A percentile compares a stretch with the other conserved stretches of the same genome.
phyloP scores from a whole-genome alignment of 2,888 invertebrate species.

The Eristalis tenax region DNA sequence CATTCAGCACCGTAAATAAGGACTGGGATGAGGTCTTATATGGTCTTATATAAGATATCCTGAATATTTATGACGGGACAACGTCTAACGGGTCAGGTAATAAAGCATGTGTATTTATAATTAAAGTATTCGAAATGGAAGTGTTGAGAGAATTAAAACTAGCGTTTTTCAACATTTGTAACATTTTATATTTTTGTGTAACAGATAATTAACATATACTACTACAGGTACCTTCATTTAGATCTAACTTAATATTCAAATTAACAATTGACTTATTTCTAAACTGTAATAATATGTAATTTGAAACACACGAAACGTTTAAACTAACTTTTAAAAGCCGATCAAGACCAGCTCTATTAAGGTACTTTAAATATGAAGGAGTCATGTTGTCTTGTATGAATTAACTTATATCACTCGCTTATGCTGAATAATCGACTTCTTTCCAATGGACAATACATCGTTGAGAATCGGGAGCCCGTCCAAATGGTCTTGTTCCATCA shows the following conservation, averaged over 20 bases:
- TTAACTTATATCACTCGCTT: neutral
- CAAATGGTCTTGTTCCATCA: slow-evolving; percentile 89
- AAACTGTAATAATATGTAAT: neutral
- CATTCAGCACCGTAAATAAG: no score
- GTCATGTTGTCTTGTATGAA: neutral
- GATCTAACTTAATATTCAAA: slow-evolving; percentile 6
- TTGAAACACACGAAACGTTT: neutral
- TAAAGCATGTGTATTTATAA: no score
- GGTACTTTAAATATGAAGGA: neutral
- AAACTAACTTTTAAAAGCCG: neutral
- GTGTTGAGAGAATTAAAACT: neutral
- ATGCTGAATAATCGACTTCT: slow-evolving; percentile 75
- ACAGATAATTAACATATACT: neutral
- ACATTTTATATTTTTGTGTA: neutral
- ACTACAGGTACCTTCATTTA: slow-evolving; percentile 27
- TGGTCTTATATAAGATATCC: no score
- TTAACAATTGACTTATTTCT: slow-evolving; percentile 20
- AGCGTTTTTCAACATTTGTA: neutral
- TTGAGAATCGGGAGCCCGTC: slow-evolving; percentile 88
- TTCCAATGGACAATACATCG: slow-evolving; percentile 91
- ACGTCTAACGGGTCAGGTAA: no score
- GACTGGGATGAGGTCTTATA: no score
- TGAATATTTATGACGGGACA: no score
- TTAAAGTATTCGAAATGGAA: no score
- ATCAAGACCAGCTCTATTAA: neutral